Evolutionary conservation across 1,140 invertebrate genomes (phyloP), one percentile per base, ranked within the genome.

Genomic region (Sycophaga agraensis): DNA sequence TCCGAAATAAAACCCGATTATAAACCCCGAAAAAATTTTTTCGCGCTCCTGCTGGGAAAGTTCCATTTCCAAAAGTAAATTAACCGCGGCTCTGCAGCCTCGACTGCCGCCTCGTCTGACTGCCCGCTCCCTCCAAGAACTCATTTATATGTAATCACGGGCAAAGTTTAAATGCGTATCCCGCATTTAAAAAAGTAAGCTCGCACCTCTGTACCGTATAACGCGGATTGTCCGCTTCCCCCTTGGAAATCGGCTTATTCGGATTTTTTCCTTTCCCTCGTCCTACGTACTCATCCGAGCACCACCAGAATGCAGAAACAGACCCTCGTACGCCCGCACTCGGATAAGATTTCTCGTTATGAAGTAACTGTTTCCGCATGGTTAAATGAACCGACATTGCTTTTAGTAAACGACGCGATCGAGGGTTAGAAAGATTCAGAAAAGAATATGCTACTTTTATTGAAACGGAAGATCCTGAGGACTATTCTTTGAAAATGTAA

Each of bases 71-170:
- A 43, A 63, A 63, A 63, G 35, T 57, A 63, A 63, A 63, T 63
- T 63, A 63, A 63, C 37, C 39, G 28, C 35, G 12, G 17, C 16
- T 22, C 16, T 14, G n/a, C n/a, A n/a, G n/a, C n/a, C n/a, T n/a
- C n/a, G n/a, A n/a, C n/a, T n/a, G n/a, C n/a, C n/a, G n/a, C n/a
- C n/a, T n/a, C n/a, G n/a, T n/a, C n/a, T n/a, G n/a, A n/a, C n/a
- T n/a, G n/a, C n/a, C n/a, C n/a, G n/a, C n/a, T n/a, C 9, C 31
- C 37, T 26, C 26, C 24, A 24, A 24, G 39, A 62, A 55, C 59
- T 63, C 60, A 63, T 63, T 63, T 63, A 63, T 63, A 63, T 56
- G 60, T 63, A 63, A 63, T 63, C 60, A 63, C 53, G 51, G 39
- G 22, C 37, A 42, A 57, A 57, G 34, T 57, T 63, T 63, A 63